A percentile compares a stretch with the other conserved stretches of the same genome.
Evolutionary conservation across 2,113 vertebrate species (phyloP).

Genomic region (Triplophysa rosa): DNA sequence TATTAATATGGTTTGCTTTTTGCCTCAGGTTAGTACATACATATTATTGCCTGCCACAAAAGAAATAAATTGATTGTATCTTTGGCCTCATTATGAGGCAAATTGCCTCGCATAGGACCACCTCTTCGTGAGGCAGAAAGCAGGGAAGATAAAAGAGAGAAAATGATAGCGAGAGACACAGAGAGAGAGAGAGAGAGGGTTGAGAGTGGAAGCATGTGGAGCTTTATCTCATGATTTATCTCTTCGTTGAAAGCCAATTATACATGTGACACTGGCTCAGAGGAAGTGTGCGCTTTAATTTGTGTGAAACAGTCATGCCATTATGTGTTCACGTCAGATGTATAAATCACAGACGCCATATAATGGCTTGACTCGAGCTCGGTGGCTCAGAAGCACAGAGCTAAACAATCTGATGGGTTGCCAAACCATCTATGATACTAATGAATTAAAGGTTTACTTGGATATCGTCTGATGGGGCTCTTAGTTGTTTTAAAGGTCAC

Average conservation of each 20-base stretch:
- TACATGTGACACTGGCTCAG: slow-evolving; percentile 50
- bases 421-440: neutral
- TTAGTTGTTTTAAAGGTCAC: neutral
- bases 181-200: slow-evolving; percentile 7
- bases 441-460: neutral
- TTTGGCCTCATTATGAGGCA: slow-evolving; percentile 54
- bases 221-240: slow-evolving; percentile 56
- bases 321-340: slow-evolving; percentile 39
- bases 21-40: slow-evolving; percentile 15
- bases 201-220: slow-evolving; percentile 40
- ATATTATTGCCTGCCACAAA: slow-evolving; percentile 28
- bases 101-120: slow-evolving; percentile 43
- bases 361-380: neutral
- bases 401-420: neutral
- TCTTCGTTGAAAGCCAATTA: slow-evolving; percentile 57
- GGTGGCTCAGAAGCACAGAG: neutral
- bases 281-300: slow-evolving; percentile 52
- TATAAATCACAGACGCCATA: slow-evolving; percentile 48
- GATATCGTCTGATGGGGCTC: neutral
- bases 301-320: slow-evolving; percentile 49
- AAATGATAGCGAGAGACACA: neutral
- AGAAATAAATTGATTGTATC: slow-evolving; percentile 51
- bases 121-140: slow-evolving; percentile 37
- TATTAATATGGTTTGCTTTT: neutral
- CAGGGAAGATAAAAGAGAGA: slow-evolving; percentile 23